A percentile compares a stretch with the other conserved stretches of the same genome.
phyloP scores from a whole-genome alignment of 1,140 invertebrate species.

The Brachionus rubens region DNA sequence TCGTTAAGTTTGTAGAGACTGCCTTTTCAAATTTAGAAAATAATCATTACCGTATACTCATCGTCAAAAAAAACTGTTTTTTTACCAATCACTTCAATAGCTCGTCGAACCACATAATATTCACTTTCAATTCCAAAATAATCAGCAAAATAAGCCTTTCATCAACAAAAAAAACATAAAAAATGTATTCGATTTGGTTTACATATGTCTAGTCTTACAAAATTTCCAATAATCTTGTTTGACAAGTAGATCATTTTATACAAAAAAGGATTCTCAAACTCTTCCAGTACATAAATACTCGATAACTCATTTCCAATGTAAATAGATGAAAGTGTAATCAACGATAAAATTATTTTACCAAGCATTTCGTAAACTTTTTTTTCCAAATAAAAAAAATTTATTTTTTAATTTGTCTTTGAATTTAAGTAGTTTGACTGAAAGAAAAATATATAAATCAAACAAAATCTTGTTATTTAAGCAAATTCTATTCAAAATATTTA shows the following conservation, averaged over 20 bases:
- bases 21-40: no score
- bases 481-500: no score
- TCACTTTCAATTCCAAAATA: neutral
- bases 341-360: slow-evolving; percentile 1
- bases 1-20: no score
- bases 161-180: neutral
- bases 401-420: no score
- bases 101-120: neutral
- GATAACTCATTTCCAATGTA: slow-evolving; percentile 25
- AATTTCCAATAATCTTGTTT: slow-evolving; percentile 14
- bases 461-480: no score
- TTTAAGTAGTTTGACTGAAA: no score
- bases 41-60: neutral
- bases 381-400: no score
- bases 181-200: neutral
- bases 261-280: slow-evolving; percentile 1
- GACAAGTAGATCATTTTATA: neutral
- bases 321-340: neutral
- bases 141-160: slow-evolving; percentile 1
- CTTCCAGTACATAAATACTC: neutral
- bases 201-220: neutral
- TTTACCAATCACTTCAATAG: neutral
- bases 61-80: neutral
- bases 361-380: neutral
- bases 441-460: no score